Evolutionary conservation across 2,113 vertebrate genomes (phyloP).

Genomic region (Colossoma macropomum): DNA sequence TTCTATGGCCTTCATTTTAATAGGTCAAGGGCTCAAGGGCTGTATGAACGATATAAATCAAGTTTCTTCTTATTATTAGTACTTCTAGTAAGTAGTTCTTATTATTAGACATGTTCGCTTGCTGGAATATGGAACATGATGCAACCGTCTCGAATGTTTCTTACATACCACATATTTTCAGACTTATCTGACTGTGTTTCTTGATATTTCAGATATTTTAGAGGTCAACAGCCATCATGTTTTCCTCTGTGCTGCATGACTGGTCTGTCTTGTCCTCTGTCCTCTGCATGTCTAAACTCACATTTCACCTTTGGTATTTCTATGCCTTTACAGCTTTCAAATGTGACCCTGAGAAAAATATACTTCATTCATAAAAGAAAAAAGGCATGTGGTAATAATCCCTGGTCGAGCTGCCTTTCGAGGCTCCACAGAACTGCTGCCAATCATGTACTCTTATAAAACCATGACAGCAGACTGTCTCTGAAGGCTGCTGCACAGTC

Average conservation of each 20-base stretch:
- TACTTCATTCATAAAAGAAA: conserved; percentile 1
- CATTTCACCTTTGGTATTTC: neutral
- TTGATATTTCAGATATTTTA: neutral
- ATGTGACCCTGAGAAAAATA: neutral
- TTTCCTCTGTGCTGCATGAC: neutral
- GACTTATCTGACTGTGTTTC: neutral
- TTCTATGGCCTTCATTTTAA: too few species aligned
- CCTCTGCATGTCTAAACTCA: neutral
- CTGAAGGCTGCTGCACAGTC: conserved; percentile 23
- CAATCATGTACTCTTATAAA: conserved; percentile 33
- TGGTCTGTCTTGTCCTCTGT: neutral
- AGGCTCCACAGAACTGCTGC: conserved; percentile 12
- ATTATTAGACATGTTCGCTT: neutral
- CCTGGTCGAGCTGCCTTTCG: conserved; percentile 9
- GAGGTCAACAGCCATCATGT: neutral
- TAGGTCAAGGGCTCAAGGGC: too few species aligned
- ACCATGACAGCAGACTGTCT: conserved; percentile 17
- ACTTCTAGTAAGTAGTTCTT: too few species aligned
- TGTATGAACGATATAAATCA: too few species aligned
- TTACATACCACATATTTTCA: neutral
- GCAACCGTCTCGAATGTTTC: neutral
- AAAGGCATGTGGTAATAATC: conserved; percentile 39
- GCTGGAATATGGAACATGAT: neutral
- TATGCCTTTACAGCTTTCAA: neutral
- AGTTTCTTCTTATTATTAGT: too few species aligned